Evolutionary conservation across 2,113 vertebrate genomes (phyloP), one percentile per base, ranked within the genome.

Genomic region (Larimichthys polyactis): DNA sequence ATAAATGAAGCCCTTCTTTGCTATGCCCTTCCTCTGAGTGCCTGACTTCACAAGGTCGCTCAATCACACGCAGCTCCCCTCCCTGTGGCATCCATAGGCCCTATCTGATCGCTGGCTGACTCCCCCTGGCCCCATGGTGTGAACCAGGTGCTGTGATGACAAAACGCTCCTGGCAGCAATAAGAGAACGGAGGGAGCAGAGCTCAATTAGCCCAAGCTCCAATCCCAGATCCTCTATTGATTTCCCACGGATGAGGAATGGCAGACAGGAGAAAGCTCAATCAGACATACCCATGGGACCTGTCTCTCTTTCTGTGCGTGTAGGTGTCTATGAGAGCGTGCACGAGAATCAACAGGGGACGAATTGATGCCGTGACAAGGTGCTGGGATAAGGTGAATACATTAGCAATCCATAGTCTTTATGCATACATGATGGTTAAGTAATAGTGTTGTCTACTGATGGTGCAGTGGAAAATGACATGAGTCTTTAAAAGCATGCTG

Each of bases 171-270:
- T 91, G 87, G 87, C 87, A 94, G 91, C 93, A 92, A 93, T 92
- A 94, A 90, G 86, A 89, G 91, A 92, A 89, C 78, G 76, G 77
- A 90, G 87, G 91, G 91, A 88, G 90, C 92, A 92, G 88, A 83
- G 92, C 95, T 95, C 94, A 94, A 95, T 95, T 95, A 95, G 93
- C 90, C 83, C 63, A 32, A 89, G 90, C 89, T 93, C 87, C 93
- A 90, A 94, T 94, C 90, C 87, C 83, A 81, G 90, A 92, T 92
- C 92, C 90, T 90, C 85, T 94, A 96, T 95, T 92, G 95, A 95
- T 95, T 94, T 93, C 80, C 70, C 76, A 62, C 44, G 54, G 93
- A 95, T 95, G 92, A 95, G 93, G 92, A 91, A 94, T 92, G 91
- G 91, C 92, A 93, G 93, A 93, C 89, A 86, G 89, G 91, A 93